phyloP scores from a whole-genome alignment of 2,888 invertebrate genomes.

The Stratiomys singularior region DNA sequence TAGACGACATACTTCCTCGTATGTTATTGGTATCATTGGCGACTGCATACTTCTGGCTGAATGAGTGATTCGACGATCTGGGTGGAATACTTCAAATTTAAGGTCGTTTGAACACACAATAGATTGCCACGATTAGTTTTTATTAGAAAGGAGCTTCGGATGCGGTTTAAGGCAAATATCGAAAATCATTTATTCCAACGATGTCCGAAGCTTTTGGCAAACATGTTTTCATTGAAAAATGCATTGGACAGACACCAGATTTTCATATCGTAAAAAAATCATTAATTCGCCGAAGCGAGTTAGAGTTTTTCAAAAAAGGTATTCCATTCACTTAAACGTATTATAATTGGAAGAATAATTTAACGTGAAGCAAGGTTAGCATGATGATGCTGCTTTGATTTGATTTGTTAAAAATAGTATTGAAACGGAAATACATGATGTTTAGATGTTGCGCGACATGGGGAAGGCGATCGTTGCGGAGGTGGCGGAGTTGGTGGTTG shows the following conservation, averaged over 20 bases:
- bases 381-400: slow-evolving; percentile 17
- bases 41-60: no score
- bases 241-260: background rate
- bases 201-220: background rate
- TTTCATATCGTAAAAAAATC: background rate
- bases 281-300: background rate
- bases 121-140: no score
- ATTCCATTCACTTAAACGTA: slow-evolving; percentile 25
- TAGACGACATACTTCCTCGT: no score
- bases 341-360: slow-evolving; percentile 35
- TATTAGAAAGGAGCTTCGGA: no score
- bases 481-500: no score
- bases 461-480: no score
- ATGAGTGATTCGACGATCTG: no score
- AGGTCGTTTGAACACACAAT: no score
- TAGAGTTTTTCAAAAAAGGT: background rate
- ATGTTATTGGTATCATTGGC: no score
- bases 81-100: no score
- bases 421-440: slow-evolving; percentile 32
- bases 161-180: background rate
- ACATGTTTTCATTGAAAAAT: slow-evolving; percentile 6
- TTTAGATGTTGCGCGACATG: background rate
- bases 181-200: background rate
- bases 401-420: slow-evolving; percentile 24
- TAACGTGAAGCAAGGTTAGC: slow-evolving; percentile 24